Base-by-base conservation (phyloP, 2,113 vertebrate species). In the Agapornis roseicollis region DNA sequence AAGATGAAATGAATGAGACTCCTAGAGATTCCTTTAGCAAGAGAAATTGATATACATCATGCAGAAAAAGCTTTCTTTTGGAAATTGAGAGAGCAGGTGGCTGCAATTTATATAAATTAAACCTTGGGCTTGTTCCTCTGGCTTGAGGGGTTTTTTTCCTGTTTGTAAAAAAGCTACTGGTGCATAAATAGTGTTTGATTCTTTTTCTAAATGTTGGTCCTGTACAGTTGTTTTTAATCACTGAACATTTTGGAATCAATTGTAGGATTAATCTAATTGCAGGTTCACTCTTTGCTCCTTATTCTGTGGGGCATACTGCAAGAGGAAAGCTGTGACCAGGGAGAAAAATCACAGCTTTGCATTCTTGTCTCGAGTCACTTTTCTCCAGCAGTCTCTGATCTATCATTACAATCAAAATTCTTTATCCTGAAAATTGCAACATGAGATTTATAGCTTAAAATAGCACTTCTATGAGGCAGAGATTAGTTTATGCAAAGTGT, bases 31-130 rank as follows among this genome's bases (percentile, higher is more conserved):
- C 73, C 56, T 88, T 86, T 77, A 80, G 80, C 63, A 78, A 12
- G 41, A 81, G 41, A 85, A 96, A 95, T 93, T 82, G 88, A 93
- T 95, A 94, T 79, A 69, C 77, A 88, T 65, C 49, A 39, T 33
- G 77, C 72, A 86, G 81, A 69, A 95, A 95, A 93, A 52, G 37
- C 84, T 95, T 93, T 92, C 60, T 77, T 52, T 91, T 71, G 80
- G 78, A 79, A 97, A 89, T 33, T 13, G 70, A 76, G 70, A 22
- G 35, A 94, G 72, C 91, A 93, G 89, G 81, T 86, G 90, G 72
- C 79, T 90, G 80, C 64, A 88, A 97, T 97, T 97, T 94, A 95
- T 93, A 93, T 85, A 93, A 90, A 95, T 96, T 94, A 96, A 92
- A 88, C 80, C 16, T 53, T 86, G 77, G 80, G 35, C 41, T 85